phyloP scores from a whole-genome alignment of 2,888 invertebrate species.

The Spisula subtruncata region DNA sequence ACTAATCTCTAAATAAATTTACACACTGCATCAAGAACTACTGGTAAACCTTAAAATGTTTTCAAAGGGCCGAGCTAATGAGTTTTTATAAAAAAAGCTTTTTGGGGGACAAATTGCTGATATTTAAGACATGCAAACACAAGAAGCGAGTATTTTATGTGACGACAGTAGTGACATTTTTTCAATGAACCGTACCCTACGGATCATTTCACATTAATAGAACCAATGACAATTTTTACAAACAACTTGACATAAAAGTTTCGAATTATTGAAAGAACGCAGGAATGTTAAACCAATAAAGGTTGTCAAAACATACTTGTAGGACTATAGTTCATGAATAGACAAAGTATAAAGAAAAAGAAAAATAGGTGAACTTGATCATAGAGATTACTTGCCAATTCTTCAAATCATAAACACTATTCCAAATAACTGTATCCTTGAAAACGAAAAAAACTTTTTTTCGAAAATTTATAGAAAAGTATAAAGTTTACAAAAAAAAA shows the following conservation, averaged over 20 bases:
- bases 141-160: not conserved
- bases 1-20: no score
- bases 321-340: not conserved
- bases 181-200: not conserved
- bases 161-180: conserved; percentile 7
- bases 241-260: conserved; percentile 28
- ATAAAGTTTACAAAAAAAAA: no score
- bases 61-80: not conserved
- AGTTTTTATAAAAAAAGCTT: not conserved
- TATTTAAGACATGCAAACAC: not conserved
- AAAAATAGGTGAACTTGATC: not conserved
- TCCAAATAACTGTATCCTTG: not conserved
- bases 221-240: conserved; percentile 1
- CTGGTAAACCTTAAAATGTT: not conserved
- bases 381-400: not conserved
- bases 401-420: conserved; percentile 9
- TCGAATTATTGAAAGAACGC: not conserved
- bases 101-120: not conserved
- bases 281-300: conserved; percentile 16
- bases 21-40: not conserved
- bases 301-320: conserved; percentile 9
- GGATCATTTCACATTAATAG: not conserved
- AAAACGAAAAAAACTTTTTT: no score
- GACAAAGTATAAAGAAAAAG: conserved; percentile 4
- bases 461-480: no score